Base-by-base conservation (phyloP, 1,140 invertebrate genomes). In the Schmidtea mediterranea region DNA sequence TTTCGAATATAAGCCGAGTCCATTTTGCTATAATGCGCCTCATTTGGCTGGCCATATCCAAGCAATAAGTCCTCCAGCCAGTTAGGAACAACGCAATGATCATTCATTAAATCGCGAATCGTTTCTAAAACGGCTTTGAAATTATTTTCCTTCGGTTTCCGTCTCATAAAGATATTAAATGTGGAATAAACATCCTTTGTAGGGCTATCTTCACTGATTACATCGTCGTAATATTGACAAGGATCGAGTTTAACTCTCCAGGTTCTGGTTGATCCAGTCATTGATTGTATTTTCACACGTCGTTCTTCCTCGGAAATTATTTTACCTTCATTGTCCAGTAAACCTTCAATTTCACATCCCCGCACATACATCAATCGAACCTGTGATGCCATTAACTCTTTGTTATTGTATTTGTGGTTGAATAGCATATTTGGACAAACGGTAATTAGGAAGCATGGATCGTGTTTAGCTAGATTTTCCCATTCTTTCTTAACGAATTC, bases 91-190 rank as follows among this genome's bases (percentile, higher is more conserved):
- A 98, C 87, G 66, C 84, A 97, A 60, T 92, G 80, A 0, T 87
- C 94, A 60, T 97, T 98, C 84, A 98, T 95, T 43, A 98, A 71
- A 65, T 94, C 83, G 2, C 90, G 69, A 53, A 98, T 97, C 0
- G 92, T 98, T 66, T 95, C 86, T 52, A 98, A 63, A 8, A 98
- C 92, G 0, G 90, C 90, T 68, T 98, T 74, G 62, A 98, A 98
- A 66, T 98, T 98, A 61, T 98, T 98, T 63, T 97, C 86, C 62
- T 98, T 97, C 0, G 92, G 89, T 65, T 94, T 94, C 22, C 92
- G 72, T 43, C 92, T 72, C 74, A 98, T 81, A 43, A 98, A 73
- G 23, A 98, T 77, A 62, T 95, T 98, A 61, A 98, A 97, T n/a
- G 77, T 78, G 60, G 86, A 81, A 63, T 95, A 94, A 9, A 92